A percentile compares a stretch with the other conserved stretches of the same genome.
These are phyloP conservation scores for Mus spretus DNA, from an alignment of 2,797 vertebrate species.

Conservation along the genomic window DNA sequence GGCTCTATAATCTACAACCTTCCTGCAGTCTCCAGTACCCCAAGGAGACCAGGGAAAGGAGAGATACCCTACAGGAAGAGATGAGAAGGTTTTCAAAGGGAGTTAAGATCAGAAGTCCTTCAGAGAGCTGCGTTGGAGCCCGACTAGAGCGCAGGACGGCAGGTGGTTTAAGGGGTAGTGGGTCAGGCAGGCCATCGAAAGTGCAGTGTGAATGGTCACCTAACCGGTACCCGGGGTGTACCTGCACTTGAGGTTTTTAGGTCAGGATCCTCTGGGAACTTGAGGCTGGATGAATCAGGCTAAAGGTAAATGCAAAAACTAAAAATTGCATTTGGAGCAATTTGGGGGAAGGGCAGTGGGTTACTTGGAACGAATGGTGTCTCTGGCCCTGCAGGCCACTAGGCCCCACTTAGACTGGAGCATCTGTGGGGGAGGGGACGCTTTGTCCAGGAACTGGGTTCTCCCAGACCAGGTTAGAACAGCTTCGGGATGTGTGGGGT, in stretches of 20 bases:
- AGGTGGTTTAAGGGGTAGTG: background rate
- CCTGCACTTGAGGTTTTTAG: background rate
- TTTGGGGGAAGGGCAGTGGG: background rate
- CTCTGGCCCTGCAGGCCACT: background rate
- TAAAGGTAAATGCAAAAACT: background rate
- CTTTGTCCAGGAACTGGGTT: constrained; percentile 21
- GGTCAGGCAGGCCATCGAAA: background rate
- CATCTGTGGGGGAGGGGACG: background rate
- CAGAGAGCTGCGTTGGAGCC: background rate
- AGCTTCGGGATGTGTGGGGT: background rate
- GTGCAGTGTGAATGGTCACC: background rate
- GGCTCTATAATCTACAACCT: background rate
- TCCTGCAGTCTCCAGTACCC: background rate
- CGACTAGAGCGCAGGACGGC: rapidly evolving
- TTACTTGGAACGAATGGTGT: background rate
- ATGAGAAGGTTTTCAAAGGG: background rate
- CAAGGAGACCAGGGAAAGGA: background rate
- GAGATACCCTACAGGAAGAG: background rate
- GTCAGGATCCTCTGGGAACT: background rate
- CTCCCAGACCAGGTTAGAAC: background rate
- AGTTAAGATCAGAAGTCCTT: background rate
- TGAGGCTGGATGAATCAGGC: background rate
- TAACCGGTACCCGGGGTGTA: rapidly evolving
- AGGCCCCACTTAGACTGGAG: background rate
- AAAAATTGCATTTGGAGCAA: background rate